Conservation (phyloP, 2,113 vertebrate genomes). For the Sialia sialis region DNA sequence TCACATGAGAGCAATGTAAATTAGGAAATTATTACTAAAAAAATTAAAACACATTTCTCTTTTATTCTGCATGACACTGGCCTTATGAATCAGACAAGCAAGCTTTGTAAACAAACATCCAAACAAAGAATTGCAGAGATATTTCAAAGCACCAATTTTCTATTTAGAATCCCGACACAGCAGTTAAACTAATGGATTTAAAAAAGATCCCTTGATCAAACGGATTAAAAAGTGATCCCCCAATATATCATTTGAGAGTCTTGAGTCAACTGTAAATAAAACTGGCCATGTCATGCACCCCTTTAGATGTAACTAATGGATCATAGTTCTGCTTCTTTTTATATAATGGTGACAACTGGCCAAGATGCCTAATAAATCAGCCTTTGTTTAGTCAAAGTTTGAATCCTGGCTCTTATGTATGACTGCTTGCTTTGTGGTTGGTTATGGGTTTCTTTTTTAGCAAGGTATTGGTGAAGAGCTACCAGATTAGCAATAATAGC, state of each 20-base stretch:
- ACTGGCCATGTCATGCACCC: neutral
- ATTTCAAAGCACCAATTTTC: neutral
- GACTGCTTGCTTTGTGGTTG: neutral
- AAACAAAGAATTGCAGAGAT: constrained; percentile 12
- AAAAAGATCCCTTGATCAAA: neutral
- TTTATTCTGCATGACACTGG: neutral
- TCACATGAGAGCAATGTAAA: neutral
- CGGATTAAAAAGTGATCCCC: neutral
- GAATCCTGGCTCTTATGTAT: neutral
- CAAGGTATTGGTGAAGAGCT: neutral
- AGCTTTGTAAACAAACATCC: constrained; percentile 11
- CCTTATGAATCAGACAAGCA: neutral
- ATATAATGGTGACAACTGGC: neutral
- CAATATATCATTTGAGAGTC: neutral
- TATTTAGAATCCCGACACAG: neutral
- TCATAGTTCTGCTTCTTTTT: neutral
- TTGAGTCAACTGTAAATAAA: neutral
- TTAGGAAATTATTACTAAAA: neutral
- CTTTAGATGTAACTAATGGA: neutral
- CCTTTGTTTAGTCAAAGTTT: neutral
- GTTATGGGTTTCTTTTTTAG: neutral
- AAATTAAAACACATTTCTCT: neutral
- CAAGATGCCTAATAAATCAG: neutral
- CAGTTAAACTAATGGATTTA: constrained; percentile 19
- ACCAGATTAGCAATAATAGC: neutral